Base-by-base conservation (phyloP, 2,888 invertebrate species). In the Mesochorus sp. region DNA sequence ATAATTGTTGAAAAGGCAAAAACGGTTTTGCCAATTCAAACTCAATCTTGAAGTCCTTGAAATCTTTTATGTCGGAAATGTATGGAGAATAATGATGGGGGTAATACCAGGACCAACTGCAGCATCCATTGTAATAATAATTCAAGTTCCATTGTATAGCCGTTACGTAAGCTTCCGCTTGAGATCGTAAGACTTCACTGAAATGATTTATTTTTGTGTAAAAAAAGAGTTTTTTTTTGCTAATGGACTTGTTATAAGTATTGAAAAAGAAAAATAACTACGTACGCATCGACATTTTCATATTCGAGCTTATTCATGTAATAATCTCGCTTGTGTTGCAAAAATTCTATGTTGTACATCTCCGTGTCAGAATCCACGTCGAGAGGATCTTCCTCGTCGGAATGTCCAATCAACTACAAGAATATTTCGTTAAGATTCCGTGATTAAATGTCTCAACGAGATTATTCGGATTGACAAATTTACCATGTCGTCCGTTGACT, bases 61-160 rank as follows among this genome's bases (percentile, higher is more conserved):
- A 98, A 72, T 95, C 94, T 84, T 94, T 95, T 34, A 99, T 94
- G 90, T 99, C 99, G 1, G 98, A 98, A 83, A 98, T 96, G 89
- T 96, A 99, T 0, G 99, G 99, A 0, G 99, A 97, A 91, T 99
- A 99, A 91, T 99, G 99, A 88, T 97, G 97, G 0, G 98, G 98
- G 91, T 98, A 99, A 91, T 94, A 99, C 99, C 99, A 99, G 28
- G 97, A 96, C 99, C 99, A 99, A 0, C 98, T 98, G 61, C 96
- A 96, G 49, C 98, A 97, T 3, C 99, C 99, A 86, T 97, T 95
- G 91, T 98, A 99, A 91, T 99, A 99, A 91, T 99, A 99, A 88
- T 96, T 94, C 14, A 99, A 92, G 88, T 98, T 97, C 99, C 99
- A 99, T 86, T 99, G 99, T 57, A 99, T 95, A 0, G 98, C 99